Percentiles rank a stretch among this genome's conserved stretches.
Evolutionary conservation across 2,888 invertebrate species (phyloP).

Genomic region (Polylopha cassiicola): DNA sequence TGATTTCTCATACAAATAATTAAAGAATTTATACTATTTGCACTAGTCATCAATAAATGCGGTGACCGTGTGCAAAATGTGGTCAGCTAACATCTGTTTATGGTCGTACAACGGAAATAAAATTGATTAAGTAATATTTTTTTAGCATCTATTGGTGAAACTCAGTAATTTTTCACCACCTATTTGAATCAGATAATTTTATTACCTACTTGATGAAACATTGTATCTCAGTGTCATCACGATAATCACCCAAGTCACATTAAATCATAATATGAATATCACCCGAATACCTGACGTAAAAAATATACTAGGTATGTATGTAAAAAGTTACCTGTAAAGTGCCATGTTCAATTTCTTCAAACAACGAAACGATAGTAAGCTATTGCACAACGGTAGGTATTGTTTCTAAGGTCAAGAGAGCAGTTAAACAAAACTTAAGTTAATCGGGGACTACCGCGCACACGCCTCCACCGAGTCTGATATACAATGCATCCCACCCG

Average conservation of each 20-base stretch:
- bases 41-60: slow-evolving; percentile 5
- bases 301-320: not conserved
- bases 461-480: slow-evolving; percentile 66
- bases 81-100: slow-evolving; percentile 4
- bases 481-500: slow-evolving; percentile 55
- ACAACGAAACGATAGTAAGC: slow-evolving; percentile 36
- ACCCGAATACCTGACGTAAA: too few relatives aligned
- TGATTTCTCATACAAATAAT: too few relatives aligned
- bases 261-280: not conserved
- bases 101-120: slow-evolving; percentile 1
- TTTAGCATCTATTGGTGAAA: too few relatives aligned
- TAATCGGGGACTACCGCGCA: slow-evolving; percentile 44
- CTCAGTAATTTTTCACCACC: too few relatives aligned
- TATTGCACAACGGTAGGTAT: slow-evolving; percentile 25
- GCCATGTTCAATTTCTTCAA: slow-evolving; percentile 56
- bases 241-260: slow-evolving; percentile 1
- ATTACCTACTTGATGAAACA: too few relatives aligned
- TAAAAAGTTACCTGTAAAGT: slow-evolving; percentile 52
- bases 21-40: slow-evolving; percentile 4
- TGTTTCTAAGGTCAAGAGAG: slow-evolving; percentile 47
- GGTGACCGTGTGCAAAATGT: slow-evolving; percentile 13
- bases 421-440: slow-evolving; percentile 35
- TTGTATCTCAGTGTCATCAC: too few relatives aligned
- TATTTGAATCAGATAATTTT: too few relatives aligned
- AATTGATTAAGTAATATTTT: too few relatives aligned